A percentile compares a stretch with the other conserved stretches of the same genome.
phyloP scores from a whole-genome alignment of 2,113 vertebrate genomes.

The Oceanites oceanicus region DNA sequence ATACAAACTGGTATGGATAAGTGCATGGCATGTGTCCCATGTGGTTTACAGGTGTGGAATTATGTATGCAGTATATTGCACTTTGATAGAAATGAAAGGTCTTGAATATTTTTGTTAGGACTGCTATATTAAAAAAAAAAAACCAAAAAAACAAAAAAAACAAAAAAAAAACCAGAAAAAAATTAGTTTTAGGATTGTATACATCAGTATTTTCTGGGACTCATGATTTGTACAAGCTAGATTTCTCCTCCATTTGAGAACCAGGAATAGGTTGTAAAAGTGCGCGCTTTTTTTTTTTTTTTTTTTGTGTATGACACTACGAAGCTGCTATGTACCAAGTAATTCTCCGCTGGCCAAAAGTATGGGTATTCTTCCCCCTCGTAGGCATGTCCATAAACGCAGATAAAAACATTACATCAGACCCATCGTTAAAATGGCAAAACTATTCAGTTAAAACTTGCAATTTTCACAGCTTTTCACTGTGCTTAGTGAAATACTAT shows the following conservation, averaged over 20 bases:
- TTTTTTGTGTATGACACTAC: not conserved
- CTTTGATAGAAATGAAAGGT: constrained; percentile 49
- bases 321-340: constrained; percentile 67
- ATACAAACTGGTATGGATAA: not conserved
- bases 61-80: constrained; percentile 54
- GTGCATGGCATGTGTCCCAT: not conserved
- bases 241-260: not conserved
- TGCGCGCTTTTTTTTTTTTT: not conserved
- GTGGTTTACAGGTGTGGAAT: constrained; percentile 48
- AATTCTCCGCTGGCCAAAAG: constrained; percentile 21
- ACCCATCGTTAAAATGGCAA: not conserved
- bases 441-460: not conserved
- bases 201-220: not conserved
- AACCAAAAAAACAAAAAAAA: no score
- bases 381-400: not conserved
- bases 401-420: not conserved
- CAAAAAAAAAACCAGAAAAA: not conserved
- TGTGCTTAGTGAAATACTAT: not conserved
- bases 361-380: not conserved
- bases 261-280: constrained; percentile 19
- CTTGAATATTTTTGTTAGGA: constrained; percentile 36
- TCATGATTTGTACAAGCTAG: not conserved
- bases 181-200: not conserved
- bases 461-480: constrained; percentile 21
- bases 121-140: not conserved